phyloP scores from a whole-genome alignment of 2,797 vertebrate genomes.

The Bryconaethiops microstoma region DNA sequence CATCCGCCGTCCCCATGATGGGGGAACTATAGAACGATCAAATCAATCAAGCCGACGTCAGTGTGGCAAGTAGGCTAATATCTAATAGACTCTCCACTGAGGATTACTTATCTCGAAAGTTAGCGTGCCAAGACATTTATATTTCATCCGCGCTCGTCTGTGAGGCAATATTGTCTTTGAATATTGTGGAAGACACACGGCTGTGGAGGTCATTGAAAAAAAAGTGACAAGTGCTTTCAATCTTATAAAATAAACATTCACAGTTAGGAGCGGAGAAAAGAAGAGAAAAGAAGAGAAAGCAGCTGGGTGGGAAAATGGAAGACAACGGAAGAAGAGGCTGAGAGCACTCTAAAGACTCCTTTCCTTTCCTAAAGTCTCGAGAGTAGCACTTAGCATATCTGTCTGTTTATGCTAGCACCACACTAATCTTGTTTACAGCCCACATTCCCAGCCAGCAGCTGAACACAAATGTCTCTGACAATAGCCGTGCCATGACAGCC shows the following conservation, averaged over 20 bases:
- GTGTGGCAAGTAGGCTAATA: conserved; percentile 32
- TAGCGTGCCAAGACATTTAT: conserved; percentile 36
- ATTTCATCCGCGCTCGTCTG: conserved; percentile 42
- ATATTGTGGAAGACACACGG: conserved; percentile 26
- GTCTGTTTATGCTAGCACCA: conserved; percentile 37
- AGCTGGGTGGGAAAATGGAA: conserved; percentile 32
- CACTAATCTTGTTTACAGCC: conserved; percentile 53
- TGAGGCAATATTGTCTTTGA: conserved; percentile 29
- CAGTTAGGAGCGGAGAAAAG: conserved; percentile 16
- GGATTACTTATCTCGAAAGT: conserved; percentile 51
- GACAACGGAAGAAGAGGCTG: conserved; percentile 40
- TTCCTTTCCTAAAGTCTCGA: conserved; percentile 30
- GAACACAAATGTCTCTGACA: conserved; percentile 19
- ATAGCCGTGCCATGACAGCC: conserved; percentile 33
- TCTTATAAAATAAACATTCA: conserved; percentile 44
- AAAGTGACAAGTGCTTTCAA: conserved; percentile 42
- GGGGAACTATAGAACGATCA: conserved; percentile 18
- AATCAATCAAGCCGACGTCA: conserved; percentile 53
- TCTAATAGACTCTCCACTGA: conserved; percentile 44
- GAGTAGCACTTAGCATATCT: conserved; percentile 51
- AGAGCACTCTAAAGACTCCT: conserved; percentile 31
- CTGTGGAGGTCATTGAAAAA: conserved; percentile 41
- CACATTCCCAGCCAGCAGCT: conserved; percentile 22
- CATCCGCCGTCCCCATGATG: conserved; percentile 13
- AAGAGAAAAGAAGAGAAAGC: neutral